phyloP scores from a whole-genome alignment of 1,140 invertebrate species.

The Panagrolaimus sp. region DNA sequence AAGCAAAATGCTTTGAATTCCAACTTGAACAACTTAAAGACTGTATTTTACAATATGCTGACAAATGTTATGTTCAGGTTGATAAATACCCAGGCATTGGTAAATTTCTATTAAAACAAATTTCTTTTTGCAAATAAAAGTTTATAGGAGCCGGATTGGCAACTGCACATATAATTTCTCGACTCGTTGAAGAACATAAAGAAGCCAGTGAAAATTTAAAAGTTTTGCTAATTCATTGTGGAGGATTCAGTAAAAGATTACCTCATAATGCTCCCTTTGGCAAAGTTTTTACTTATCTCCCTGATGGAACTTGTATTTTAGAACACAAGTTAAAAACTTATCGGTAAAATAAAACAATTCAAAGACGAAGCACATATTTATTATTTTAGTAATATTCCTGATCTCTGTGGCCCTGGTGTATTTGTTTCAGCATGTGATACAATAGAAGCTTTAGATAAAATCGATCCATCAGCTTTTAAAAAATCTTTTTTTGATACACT shows the following conservation, averaged over 20 bases:
- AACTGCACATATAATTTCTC: neutral
- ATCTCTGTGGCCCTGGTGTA: neutral
- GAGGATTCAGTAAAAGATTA: neutral
- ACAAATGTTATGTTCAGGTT: neutral
- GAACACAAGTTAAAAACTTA: neutral
- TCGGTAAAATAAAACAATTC: neutral
- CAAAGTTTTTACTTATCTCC: neutral
- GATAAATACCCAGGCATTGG: neutral
- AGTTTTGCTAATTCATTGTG: neutral
- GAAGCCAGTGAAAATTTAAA: neutral
- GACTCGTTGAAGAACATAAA: neutral
- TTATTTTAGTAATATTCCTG: neutral
- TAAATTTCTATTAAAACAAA: neutral
- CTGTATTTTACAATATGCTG: neutral
- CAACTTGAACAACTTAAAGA: neutral
- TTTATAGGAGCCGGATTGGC: conserved; percentile 3
- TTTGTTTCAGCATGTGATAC: neutral
- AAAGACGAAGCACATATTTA: neutral
- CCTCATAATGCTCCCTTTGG: neutral
- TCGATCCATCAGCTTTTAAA: neutral
- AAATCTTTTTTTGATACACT: neutral
- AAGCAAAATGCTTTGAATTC: neutral
- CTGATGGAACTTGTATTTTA: neutral
- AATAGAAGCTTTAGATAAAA: neutral
- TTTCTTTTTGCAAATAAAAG: neutral